A percentile compares a stretch with the other conserved stretches of the same genome.
phyloP scores from a whole-genome alignment of 30 jellyfish, hydroid and myxozoan genomes.

The Mastigias papua region DNA sequence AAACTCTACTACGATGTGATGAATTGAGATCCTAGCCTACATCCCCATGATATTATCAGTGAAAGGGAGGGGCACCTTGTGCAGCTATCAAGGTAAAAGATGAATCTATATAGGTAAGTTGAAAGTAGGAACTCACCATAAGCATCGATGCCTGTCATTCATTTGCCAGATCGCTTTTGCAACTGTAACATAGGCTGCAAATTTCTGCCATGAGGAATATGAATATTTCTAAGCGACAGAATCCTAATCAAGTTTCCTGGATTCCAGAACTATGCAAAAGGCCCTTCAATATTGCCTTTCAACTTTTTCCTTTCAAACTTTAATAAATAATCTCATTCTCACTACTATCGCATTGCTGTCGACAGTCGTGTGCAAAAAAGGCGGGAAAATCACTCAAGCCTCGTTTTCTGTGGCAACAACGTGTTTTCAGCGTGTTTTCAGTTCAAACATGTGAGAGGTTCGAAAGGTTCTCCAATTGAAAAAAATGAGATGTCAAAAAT shows the following conservation, averaged over 20 bases:
- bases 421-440: neutral
- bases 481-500: neutral
- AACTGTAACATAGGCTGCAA: neutral
- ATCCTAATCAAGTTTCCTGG: neutral
- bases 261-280: neutral
- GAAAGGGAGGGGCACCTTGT: neutral
- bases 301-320: neutral
- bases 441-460: neutral
- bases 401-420: neutral
- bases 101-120: neutral
- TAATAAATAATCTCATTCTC: neutral
- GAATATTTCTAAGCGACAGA: neutral
- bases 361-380: neutral
- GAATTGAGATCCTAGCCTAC: neutral
- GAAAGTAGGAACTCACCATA: neutral
- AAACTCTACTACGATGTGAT: neutral
- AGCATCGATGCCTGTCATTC: neutral
- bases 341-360: neutral
- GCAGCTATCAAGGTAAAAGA: neutral
- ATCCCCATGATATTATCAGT: neutral
- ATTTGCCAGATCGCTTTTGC: neutral
- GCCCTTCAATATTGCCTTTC: neutral
- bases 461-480: neutral
- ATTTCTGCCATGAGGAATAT: neutral
- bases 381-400: neutral